These are phyloP conservation scores for Elysia crispata DNA, from an alignment of 2,888 invertebrate species.

Conservation along the genomic window DNA sequence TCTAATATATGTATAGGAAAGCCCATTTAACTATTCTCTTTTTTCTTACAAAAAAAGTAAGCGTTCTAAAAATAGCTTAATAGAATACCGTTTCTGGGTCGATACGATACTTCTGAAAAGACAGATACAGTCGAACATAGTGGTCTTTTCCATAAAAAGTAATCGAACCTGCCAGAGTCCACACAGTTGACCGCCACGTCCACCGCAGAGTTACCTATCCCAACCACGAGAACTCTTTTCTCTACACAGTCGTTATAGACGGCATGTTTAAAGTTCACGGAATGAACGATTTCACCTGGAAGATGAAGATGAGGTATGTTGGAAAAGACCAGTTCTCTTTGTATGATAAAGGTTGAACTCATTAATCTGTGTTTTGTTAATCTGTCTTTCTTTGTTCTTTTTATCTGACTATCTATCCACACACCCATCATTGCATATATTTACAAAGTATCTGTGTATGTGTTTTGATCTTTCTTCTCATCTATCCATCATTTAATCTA, in stretches of 20 bases:
- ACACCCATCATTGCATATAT: no score
- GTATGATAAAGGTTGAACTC: no score
- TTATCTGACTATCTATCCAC: no score
- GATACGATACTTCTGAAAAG: no score
- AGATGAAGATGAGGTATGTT: slow-evolving; percentile 12
- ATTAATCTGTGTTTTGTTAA: no score
- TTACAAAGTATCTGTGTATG: no score
- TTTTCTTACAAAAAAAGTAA: no score
- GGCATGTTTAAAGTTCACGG: slow-evolving; percentile 72
- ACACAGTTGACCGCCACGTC: slow-evolving; percentile 72
- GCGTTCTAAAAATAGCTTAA: neutral
- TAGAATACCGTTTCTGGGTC: neutral
- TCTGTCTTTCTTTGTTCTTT: no score
- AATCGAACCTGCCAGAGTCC: slow-evolving; percentile 64
- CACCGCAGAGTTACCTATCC: slow-evolving; percentile 75
- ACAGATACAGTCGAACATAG: neutral
- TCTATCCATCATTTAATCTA: no score
- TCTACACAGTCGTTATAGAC: slow-evolving; percentile 66
- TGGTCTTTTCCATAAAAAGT: no score
- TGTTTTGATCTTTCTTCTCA: no score
- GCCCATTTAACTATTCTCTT: neutral
- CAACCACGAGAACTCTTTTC: slow-evolving; percentile 71
- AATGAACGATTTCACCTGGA: slow-evolving; percentile 73
- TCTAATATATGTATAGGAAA: no score
- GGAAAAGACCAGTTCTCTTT: neutral